These are phyloP conservation scores for Cerceris ruficornis DNA, from an alignment of 2,888 invertebrate genomes.

Conservation along the genomic window DNA sequence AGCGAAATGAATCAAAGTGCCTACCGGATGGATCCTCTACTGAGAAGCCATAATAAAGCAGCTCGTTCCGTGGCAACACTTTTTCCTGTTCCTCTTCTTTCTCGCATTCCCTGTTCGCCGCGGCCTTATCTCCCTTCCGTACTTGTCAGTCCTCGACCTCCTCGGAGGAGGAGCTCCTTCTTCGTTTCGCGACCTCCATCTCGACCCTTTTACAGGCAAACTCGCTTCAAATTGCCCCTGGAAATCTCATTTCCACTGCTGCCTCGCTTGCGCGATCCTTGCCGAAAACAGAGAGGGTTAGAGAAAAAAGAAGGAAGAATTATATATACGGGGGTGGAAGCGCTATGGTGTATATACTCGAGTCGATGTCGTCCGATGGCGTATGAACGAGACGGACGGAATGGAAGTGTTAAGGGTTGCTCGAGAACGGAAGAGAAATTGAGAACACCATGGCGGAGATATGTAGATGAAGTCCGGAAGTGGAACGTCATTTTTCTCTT, in stretches of 20 bases:
- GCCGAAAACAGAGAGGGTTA: background rate
- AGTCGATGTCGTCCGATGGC: conserved; percentile 22
- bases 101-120: conserved; percentile 13
- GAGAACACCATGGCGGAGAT: background rate
- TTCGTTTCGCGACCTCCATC: conserved; percentile 45
- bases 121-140: conserved; percentile 8
- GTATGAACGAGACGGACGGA: conserved; percentile 7
- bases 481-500: background rate
- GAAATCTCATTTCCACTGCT: conserved; percentile 66
- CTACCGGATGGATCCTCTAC: conserved; percentile 38
- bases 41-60: conserved; percentile 56
- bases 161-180: conserved; percentile 17
- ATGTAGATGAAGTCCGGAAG: conserved; percentile 5
- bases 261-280: background rate
- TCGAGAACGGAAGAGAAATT: background rate
- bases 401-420: background rate
- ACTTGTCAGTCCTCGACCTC: conserved; percentile 33
- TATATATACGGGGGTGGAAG: background rate
- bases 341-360: conserved; percentile 17
- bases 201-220: conserved; percentile 62
- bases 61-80: conserved; percentile 34
- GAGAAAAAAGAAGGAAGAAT: conserved; percentile 35
- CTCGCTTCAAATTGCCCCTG: conserved; percentile 67
- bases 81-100: conserved; percentile 3
- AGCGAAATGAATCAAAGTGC: conserved; percentile 25